Evolutionary conservation across 2,797 vertebrate species (phyloP).

Genomic region (Karalla daura): DNA sequence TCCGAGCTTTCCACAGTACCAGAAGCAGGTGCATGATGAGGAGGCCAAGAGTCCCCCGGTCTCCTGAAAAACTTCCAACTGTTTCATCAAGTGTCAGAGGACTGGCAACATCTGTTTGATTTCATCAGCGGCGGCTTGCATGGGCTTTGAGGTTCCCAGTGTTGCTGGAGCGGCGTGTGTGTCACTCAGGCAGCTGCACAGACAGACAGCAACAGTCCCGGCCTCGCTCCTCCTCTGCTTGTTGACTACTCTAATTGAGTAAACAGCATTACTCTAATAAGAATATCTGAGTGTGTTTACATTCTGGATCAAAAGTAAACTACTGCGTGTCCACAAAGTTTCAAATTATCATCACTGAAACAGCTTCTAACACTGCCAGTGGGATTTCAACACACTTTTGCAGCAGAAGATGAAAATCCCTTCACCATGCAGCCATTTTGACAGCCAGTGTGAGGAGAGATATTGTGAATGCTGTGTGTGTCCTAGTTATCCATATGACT

Average conservation of each 20-base stretch:
- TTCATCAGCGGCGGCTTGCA: slow-evolving; percentile 41
- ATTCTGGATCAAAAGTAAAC: slow-evolving; percentile 55
- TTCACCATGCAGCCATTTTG: slow-evolving; percentile 23
- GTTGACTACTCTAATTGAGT: slow-evolving; percentile 44
- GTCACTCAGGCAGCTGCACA: slow-evolving; percentile 43
- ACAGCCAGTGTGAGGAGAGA: slow-evolving; percentile 20
- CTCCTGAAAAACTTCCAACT: slow-evolving; percentile 65
- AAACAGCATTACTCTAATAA: slow-evolving; percentile 50
- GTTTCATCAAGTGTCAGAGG: slow-evolving; percentile 64
- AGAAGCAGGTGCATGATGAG: slow-evolving; percentile 58
- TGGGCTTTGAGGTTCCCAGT: slow-evolving; percentile 54
- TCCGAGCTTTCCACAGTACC: slow-evolving; percentile 4
- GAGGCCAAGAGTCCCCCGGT: slow-evolving; percentile 38
- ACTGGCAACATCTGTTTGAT: slow-evolving; percentile 69
- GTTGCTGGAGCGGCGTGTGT: not conserved
- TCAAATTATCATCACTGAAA: slow-evolving; percentile 11
- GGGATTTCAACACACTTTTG: slow-evolving; percentile 21
- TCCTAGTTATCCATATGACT: slow-evolving; percentile 38
- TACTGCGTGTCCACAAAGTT: slow-evolving; percentile 39
- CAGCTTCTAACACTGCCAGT: slow-evolving; percentile 11
- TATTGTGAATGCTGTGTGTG: slow-evolving; percentile 39
- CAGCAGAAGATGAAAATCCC: slow-evolving; percentile 32
- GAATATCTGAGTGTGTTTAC: slow-evolving; percentile 65
- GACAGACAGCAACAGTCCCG: slow-evolving; percentile 16
- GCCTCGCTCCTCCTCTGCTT: slow-evolving; percentile 10